Conservation (phyloP, 2,888 invertebrate genomes). For the Leptogaster cylindrica region DNA sequence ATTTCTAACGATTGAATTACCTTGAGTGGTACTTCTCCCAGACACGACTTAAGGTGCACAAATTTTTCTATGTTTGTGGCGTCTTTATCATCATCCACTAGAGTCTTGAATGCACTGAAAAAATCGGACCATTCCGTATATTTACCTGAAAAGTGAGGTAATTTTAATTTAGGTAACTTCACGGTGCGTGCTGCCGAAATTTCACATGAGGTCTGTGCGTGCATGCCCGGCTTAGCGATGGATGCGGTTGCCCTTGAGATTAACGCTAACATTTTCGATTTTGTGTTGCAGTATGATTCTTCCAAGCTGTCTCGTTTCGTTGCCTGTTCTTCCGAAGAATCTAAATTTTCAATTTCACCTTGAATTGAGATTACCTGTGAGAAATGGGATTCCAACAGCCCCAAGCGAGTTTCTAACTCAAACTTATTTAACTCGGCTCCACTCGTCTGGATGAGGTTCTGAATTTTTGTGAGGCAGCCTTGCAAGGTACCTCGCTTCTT, state of each 20-base stretch:
- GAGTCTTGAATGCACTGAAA: slow-evolving; percentile 15
- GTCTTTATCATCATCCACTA: slow-evolving; percentile 16
- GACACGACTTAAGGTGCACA: slow-evolving; percentile 32
- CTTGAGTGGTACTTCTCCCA: background rate
- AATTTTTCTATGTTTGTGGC: slow-evolving; percentile 28
- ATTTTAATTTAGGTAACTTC: slow-evolving; percentile 21
- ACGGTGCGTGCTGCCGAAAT: background rate
- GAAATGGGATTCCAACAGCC: background rate
- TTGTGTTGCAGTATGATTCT: background rate
- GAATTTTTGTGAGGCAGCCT: no score
- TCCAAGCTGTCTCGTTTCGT: background rate
- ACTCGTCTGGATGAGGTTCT: no score
- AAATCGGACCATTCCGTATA: slow-evolving; percentile 37
- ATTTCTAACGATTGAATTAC: slow-evolving; percentile 23
- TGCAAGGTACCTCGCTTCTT: no score
- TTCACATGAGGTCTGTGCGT: background rate
- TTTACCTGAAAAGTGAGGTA: slow-evolving; percentile 20
- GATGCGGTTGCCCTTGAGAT: background rate
- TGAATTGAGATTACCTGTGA: background rate
- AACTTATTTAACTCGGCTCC: no score
- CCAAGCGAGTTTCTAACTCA: background rate
- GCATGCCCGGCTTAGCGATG: background rate
- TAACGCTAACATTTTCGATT: background rate
- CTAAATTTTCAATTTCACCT: background rate
- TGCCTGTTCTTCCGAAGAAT: background rate